Percentiles rank a stretch among this genome's conserved stretches.
phyloP scores from a whole-genome alignment of 2,888 invertebrate species.

The Rotaria macrura region DNA sequence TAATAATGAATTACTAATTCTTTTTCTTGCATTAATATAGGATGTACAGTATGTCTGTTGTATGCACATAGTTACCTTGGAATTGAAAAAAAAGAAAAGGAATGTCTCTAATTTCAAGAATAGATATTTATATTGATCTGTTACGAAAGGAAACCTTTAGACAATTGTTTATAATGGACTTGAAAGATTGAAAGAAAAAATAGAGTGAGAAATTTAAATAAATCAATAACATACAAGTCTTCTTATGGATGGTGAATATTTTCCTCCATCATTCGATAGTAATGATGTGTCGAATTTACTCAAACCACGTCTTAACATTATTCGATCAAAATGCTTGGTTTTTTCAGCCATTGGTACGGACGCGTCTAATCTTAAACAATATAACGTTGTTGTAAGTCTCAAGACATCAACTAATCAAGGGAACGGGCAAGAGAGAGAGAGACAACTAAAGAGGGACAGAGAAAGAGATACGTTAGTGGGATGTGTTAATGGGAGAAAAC shows the following conservation, averaged over 20 bases:
- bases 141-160: no score
- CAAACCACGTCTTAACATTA: neutral
- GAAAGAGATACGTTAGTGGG: neutral
- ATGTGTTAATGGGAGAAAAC: neutral
- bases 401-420: neutral
- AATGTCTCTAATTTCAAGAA: no score
- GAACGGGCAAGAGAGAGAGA: neutral
- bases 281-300: neutral
- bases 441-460: no score
- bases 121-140: no score
- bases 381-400: neutral
- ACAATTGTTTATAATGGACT: no score
- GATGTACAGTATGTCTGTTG: no score
- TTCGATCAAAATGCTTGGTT: neutral
- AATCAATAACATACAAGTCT: neutral
- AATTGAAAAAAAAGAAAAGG: no score
- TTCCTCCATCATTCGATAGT: neutral
- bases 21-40: no score
- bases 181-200: no score
- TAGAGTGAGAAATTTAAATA: no score
- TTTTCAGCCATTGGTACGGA: neutral
- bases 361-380: neutral
- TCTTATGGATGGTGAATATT: neutral
- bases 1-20: no score
- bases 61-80: no score